Conservation (phyloP, 2,113 vertebrate species). For the Gymnobelideus leadbeateri region DNA sequence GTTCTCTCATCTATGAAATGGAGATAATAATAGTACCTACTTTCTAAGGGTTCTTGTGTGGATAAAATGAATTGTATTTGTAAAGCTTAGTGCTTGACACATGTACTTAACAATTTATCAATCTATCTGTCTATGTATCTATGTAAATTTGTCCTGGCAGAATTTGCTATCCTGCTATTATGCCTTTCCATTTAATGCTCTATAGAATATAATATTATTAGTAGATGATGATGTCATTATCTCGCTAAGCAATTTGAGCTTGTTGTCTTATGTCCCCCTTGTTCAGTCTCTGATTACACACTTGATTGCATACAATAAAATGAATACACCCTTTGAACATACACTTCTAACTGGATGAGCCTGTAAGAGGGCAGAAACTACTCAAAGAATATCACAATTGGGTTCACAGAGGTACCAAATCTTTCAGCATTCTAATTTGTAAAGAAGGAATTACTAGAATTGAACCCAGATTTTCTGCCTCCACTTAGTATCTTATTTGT, state of each 20-base stretch:
- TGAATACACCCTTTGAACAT: constrained; percentile 13
- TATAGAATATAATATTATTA: background rate
- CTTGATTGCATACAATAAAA: constrained; percentile 9
- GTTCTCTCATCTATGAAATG: background rate
- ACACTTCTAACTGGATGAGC: background rate
- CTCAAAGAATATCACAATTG: background rate
- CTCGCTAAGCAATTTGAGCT: background rate
- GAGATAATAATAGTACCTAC: background rate
- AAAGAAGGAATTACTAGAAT: background rate
- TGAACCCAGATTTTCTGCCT: background rate
- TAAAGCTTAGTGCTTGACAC: background rate
- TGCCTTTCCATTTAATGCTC: background rate
- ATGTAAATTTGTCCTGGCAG: background rate
- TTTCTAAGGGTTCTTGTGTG: background rate
- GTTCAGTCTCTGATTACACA: background rate
- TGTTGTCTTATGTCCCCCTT: constrained; percentile 4
- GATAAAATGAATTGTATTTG: background rate
- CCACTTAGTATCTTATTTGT: background rate
- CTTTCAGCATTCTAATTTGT: background rate
- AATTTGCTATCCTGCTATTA: background rate
- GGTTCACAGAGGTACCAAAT: background rate
- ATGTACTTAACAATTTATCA: background rate
- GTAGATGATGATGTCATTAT: background rate
- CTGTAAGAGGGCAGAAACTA: background rate
- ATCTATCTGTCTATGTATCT: background rate